Percentiles rank a stretch among this genome's conserved stretches.
These are phyloP conservation scores for Proisotoma minuta DNA, from an alignment of 2,888 invertebrate genomes.

Conservation along the genomic window DNA sequence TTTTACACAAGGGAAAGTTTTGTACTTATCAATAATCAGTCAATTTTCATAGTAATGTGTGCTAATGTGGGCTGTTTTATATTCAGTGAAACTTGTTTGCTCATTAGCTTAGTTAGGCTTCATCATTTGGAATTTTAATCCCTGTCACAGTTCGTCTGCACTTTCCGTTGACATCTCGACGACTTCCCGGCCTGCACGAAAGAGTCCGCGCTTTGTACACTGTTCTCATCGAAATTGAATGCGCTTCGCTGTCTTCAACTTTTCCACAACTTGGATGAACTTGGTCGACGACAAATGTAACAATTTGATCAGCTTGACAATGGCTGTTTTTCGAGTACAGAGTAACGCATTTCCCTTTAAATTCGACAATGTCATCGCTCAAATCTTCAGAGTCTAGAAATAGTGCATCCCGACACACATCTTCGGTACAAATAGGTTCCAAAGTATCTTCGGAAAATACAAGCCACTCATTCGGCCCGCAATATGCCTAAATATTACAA, in stretches of 20 bases:
- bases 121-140: no score
- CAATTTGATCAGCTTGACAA: background rate
- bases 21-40: background rate
- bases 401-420: background rate
- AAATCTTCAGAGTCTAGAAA: background rate
- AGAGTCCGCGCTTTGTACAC: background rate
- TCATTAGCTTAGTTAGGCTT: background rate
- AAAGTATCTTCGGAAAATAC: background rate
- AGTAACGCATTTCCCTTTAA: background rate
- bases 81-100: background rate
- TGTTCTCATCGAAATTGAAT: background rate
- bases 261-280: background rate
- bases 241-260: background rate
- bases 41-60: constrained; percentile 1
- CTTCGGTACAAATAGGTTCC: background rate
- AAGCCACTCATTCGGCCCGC: background rate
- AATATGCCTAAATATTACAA: background rate
- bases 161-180: constrained; percentile 27
- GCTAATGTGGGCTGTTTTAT: no score
- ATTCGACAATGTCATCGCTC: background rate
- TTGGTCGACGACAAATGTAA: background rate
- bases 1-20: background rate
- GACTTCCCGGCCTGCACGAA: constrained; percentile 24
- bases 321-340: background rate
- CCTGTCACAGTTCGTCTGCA: constrained; percentile 18